These are phyloP conservation scores for Cheirogaleus major DNA, from an alignment of 2,797 vertebrate genomes.

Conservation along the genomic window DNA sequence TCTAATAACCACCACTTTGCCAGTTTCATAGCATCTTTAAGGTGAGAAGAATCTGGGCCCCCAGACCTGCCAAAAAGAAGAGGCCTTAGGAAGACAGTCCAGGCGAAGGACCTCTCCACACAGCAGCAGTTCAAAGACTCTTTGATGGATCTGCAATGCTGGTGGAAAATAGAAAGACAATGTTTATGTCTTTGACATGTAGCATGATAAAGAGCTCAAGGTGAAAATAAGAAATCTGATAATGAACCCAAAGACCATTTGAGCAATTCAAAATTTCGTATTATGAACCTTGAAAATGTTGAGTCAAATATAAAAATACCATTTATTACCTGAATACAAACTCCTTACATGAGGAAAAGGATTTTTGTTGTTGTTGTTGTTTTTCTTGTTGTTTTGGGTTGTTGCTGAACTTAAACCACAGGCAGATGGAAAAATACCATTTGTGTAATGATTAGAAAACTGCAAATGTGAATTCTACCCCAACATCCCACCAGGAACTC, in stretches of 20 bases:
- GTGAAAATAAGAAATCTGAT: neutral
- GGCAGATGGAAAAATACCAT: neutral
- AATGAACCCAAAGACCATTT: neutral
- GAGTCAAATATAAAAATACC: neutral
- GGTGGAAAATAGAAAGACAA: neutral
- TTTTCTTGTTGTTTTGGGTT: neutral
- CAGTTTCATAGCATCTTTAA: neutral
- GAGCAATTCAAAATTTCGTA: neutral
- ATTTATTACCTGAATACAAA: neutral
- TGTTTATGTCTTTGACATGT: neutral
- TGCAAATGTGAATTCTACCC: neutral
- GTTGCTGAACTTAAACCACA: conserved; percentile 35
- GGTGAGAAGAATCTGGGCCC: neutral
- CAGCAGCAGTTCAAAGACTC: neutral
- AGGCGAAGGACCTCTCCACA: neutral
- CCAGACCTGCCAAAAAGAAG: neutral
- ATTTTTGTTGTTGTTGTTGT: neutral
- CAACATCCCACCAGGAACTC: neutral
- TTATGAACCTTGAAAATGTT: neutral
- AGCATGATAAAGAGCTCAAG: neutral
- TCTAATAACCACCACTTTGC: neutral
- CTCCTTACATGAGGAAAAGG: neutral
- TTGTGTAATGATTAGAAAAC: neutral
- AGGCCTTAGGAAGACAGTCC: neutral
- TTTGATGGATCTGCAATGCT: neutral